Evolutionary conservation across 2,797 vertebrate genomes (phyloP), one percentile per base, ranked within the genome.

Genomic region (Chaetophractus vellerosus): DNA sequence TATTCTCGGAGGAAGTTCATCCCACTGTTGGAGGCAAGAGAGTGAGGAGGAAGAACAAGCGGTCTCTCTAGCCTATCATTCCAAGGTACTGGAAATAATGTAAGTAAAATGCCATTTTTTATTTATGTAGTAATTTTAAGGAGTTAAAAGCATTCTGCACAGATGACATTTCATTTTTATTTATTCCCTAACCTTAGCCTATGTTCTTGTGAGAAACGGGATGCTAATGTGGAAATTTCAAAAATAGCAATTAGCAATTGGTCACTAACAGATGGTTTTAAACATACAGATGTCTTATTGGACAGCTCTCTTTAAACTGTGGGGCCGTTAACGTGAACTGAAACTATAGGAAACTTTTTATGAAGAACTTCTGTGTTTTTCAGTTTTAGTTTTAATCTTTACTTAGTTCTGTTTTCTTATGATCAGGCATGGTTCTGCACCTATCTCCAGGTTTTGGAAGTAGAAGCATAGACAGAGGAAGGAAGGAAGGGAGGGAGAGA

Each of bases 41-140:
- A 33, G 14, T 12, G 19, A 89, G 57, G 26, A 83, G 2, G 26
- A 95, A 78, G 41, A 57, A 28, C 10, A 61, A 74, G 50, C 28
- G n/a, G 26, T 21, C 12, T 14, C 26, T 50, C 23, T 31, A 45
- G 14, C 8, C 18, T 68, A 18, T 21, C 36, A 59, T 76, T 76
- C 28, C 28, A 85, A 92, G n/a, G 63, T 23, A 24, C 31, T 66
- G 12, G 14, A 31, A 41, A 10, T 15, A 57, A 55, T 36, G 64
- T 55, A 28, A 81, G 10, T 68, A 28, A 86, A 55, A 91, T 38
- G 21, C 3, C 38, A 36, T 28, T 10, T 79, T 93, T 2, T 48
- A 64, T 69, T 76, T 76, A 23, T 52, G 71, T 23, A 82, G 11
- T 57, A 57, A 83, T 93, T 85, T 95, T 36, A 50, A 86, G 16